Base-by-base conservation (phyloP, 2,888 invertebrate genomes). In the Spisula subtruncata region DNA sequence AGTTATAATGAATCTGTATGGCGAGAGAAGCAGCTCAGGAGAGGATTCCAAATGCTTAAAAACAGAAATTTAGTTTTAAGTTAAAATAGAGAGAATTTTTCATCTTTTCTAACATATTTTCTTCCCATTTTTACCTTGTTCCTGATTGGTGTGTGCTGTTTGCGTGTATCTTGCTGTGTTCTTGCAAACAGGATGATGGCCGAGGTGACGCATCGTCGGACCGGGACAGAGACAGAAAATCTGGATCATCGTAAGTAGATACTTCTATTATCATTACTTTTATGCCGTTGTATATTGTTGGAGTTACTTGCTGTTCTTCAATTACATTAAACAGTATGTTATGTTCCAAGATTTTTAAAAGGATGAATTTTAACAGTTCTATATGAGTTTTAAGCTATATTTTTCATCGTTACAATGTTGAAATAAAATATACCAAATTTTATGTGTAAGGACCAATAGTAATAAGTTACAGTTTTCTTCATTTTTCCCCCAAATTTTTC, bases 181-280 rank as follows among this genome's bases (percentile, higher is more conserved):
- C 93, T 93, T 91, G 94, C 94, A 93, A 93, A 92, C 90, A 95
- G 95, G 95, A 95, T 92, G 95, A 95, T 83, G 94, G 94, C 66
- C 85, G 93, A 90, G 92, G 92, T 51, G 92, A 93, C 87, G 90
- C 89, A 18, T 87, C 92, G 48, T 86, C 89, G 41, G 93, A 92
- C 85, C 87, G 91, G 41, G 93, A 92, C 85, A 88, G 91, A 86
- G 90, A 92, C 54, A 84, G 91, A 54, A 90, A 93, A 66, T 88
- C 91, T 81, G 87, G 88, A n/a, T 87, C 88, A 12, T 92, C 89
- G 92, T 92, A 90, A 92, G 92, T 92, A 89, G 25, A 8, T 18
- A 25, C 16, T 81, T 46, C 14, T 51, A 81, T 48, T 81, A 46
- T n/a, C 35, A 10, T 66, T 56, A n/a, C 18, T 66, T 66, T 25